Conservation (phyloP, 2,113 vertebrate genomes). For the Alaudala cheleensis region DNA sequence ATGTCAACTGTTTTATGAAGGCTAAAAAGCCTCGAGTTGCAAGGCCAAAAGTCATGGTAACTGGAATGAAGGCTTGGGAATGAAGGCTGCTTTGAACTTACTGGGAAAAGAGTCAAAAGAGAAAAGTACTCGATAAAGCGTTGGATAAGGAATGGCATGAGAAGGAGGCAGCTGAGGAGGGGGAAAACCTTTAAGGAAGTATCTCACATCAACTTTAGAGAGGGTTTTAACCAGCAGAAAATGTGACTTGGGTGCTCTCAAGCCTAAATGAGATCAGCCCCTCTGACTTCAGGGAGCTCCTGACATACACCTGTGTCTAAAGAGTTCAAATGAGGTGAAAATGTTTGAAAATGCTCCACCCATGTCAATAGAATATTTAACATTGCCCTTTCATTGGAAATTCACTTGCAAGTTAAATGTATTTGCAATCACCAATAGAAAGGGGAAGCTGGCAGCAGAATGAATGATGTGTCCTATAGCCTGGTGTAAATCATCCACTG, state of each 20-base stretch:
- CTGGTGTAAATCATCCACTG: background rate
- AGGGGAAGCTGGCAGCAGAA: background rate
- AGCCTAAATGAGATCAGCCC: background rate
- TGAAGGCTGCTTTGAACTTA: background rate
- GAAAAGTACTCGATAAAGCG: background rate
- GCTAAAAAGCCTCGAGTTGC: background rate
- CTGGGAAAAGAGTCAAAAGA: slow-evolving; percentile 5
- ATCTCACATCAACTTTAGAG: background rate
- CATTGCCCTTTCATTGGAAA: background rate
- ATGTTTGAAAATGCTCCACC: background rate
- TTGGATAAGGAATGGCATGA: background rate
- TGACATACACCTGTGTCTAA: background rate
- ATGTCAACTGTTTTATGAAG: background rate
- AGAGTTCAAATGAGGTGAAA: background rate
- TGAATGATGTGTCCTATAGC: background rate
- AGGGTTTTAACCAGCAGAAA: background rate
- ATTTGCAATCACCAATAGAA: background rate
- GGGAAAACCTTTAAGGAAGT: background rate
- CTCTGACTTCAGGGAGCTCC: background rate
- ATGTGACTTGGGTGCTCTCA: background rate
- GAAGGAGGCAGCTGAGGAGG: background rate
- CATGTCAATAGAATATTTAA: background rate
- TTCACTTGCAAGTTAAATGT: background rate
- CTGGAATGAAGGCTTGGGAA: background rate
- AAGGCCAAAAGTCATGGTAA: slow-evolving; percentile 4